Conservation (phyloP, 2,888 invertebrate species). For the Dusona sp. region DNA sequence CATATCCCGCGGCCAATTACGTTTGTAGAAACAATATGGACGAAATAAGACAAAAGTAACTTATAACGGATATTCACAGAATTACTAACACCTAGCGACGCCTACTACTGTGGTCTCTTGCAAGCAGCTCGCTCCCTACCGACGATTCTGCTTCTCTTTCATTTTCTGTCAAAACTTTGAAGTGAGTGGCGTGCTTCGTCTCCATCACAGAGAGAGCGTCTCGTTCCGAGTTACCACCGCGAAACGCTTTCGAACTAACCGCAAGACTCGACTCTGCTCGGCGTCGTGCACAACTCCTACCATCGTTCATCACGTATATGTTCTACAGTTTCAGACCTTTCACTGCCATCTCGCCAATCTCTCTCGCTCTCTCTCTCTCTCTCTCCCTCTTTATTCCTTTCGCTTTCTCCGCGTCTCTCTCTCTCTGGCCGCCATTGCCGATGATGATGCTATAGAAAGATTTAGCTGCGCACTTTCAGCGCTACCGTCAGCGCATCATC, state of each 20-base stretch:
- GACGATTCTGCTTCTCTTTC: conserved; percentile 57
- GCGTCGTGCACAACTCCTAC: conserved; percentile 68
- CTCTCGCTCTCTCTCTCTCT: conserved; percentile 8
- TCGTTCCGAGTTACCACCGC: conserved; percentile 71
- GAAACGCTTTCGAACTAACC: conserved; percentile 73
- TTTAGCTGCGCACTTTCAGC: conserved; percentile 59
- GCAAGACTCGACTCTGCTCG: conserved; percentile 68
- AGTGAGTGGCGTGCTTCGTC: conserved; percentile 75
- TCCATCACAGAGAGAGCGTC: conserved; percentile 73
- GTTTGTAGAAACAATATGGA: conserved; percentile 11
- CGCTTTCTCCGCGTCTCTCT: neutral
- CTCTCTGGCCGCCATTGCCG: conserved; percentile 35
- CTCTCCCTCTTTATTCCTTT: conserved; percentile 6
- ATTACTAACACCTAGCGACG: conserved; percentile 20
- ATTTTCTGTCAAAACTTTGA: conserved; percentile 74
- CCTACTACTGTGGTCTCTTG: conserved; percentile 13
- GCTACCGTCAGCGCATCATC: conserved; percentile 56
- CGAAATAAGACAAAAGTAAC: conserved; percentile 8
- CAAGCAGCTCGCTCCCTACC: conserved; percentile 31
- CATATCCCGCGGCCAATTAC: neutral
- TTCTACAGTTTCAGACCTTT: conserved; percentile 57
- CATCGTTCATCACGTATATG: conserved; percentile 60
- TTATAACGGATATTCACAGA: conserved; percentile 21
- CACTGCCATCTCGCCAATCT: conserved; percentile 25
- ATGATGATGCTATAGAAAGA: conserved; percentile 33